These are phyloP conservation scores for Bibio marci DNA, from an alignment of 2,888 invertebrate species.

Conservation along the genomic window DNA sequence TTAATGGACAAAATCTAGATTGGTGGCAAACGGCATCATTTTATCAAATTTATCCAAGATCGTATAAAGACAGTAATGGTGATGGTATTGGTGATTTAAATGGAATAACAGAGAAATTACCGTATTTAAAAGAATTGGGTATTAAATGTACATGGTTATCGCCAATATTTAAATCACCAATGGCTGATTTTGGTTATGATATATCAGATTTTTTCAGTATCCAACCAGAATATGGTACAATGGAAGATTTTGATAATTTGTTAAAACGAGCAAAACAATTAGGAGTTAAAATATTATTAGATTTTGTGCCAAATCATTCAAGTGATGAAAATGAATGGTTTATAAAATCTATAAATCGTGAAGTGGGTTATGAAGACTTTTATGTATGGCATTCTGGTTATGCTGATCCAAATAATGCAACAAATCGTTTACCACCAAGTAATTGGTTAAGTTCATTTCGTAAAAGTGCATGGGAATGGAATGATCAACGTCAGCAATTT, in stretches of 20 bases:
- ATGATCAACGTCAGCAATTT: constrained; percentile 44
- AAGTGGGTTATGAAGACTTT: constrained; percentile 48
- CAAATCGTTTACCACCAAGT: constrained; percentile 39
- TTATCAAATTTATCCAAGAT: constrained; percentile 75
- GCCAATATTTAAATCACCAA: constrained; percentile 57
- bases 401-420: constrained; percentile 24
- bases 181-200: constrained; percentile 67
- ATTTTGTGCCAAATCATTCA: constrained; percentile 59
- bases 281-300: constrained; percentile 42
- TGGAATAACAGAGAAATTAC: constrained; percentile 41
- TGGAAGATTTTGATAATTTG: constrained; percentile 48
- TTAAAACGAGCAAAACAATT: constrained; percentile 33
- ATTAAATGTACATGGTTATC: constrained; percentile 54
- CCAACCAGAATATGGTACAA: constrained; percentile 49
- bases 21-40: constrained; percentile 74
- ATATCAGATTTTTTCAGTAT: constrained; percentile 49
- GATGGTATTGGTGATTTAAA: constrained; percentile 77
- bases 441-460: constrained; percentile 55
- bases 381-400: constrained; percentile 56
- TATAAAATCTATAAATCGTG: constrained; percentile 42
- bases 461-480: constrained; percentile 59
- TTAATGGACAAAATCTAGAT: constrained; percentile 22
- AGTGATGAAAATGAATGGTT: constrained; percentile 81
- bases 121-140: constrained; percentile 49
- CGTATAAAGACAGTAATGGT: constrained; percentile 66